Conservation (phyloP, 1,140 invertebrate genomes). For the Schlechtendalia chinensis region DNA sequence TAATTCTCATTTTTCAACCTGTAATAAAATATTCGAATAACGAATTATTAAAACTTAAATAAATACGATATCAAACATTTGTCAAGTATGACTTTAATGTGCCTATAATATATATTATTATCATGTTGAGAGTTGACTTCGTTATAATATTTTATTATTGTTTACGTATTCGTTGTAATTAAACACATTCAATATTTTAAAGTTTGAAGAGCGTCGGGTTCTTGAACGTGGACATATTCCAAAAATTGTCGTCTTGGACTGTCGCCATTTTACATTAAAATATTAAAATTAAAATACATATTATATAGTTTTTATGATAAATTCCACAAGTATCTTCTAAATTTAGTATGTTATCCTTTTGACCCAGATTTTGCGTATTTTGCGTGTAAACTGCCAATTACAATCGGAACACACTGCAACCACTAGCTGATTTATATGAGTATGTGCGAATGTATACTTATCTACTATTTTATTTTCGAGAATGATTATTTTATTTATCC, state of each 20-base stretch:
- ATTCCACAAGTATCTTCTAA: slow-evolving; percentile 13
- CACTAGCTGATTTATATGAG: too few species aligned
- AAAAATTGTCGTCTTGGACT: background rate
- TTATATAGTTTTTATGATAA: background rate
- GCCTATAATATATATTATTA: background rate
- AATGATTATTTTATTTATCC: background rate
- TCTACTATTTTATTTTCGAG: background rate
- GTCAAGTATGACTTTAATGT: too few species aligned
- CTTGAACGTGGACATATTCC: background rate
- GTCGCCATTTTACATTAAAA: slow-evolving; percentile 20
- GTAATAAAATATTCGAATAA: too few species aligned
- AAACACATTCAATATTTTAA: background rate
- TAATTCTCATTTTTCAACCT: too few species aligned
- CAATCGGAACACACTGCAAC: too few species aligned
- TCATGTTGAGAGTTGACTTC: background rate
- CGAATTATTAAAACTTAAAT: too few species aligned
- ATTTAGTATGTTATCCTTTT: background rate
- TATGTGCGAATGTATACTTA: too few species aligned
- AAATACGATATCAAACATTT: too few species aligned
- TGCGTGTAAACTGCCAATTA: too few species aligned
- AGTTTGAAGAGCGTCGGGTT: background rate
- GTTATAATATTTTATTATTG: background rate
- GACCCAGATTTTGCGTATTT: background rate
- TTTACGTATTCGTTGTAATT: too few species aligned
- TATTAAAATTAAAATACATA: slow-evolving; percentile 24